Conservation (phyloP, 2,888 invertebrate genomes). For the Ichneumoninae sp. region DNA sequence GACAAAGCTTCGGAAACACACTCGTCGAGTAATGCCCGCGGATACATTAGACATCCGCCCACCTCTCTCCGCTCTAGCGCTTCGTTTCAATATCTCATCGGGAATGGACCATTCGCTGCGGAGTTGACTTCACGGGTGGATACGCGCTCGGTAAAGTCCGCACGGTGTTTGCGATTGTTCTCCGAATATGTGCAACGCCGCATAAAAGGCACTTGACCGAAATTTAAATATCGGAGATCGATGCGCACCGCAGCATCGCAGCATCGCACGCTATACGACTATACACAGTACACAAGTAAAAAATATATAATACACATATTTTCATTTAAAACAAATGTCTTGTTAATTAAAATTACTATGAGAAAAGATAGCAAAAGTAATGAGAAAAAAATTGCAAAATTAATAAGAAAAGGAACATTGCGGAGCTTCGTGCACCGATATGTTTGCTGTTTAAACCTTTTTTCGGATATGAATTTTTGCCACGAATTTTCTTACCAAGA, state of each 20-base stretch:
- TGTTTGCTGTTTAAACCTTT: too few relatives aligned
- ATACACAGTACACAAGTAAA: not conserved
- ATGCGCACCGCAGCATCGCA: constrained; percentile 2
- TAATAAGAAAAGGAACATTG: too few relatives aligned
- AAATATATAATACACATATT: not conserved
- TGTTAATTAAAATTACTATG: too few relatives aligned
- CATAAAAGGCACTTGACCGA: constrained; percentile 56
- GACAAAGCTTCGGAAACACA: constrained; percentile 7
- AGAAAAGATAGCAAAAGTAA: too few relatives aligned
- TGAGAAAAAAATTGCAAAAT: too few relatives aligned
- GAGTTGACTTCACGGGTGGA: constrained; percentile 21
- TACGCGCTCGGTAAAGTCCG: not conserved
- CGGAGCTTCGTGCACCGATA: too few relatives aligned
- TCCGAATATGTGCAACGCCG: constrained; percentile 37
- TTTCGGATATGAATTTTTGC: too few relatives aligned
- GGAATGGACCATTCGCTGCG: constrained; percentile 48
- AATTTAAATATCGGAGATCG: constrained; percentile 46
- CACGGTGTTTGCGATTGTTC: constrained; percentile 42
- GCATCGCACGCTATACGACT: not conserved
- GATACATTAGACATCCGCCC: constrained; percentile 54
- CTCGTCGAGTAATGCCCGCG: constrained; percentile 16
- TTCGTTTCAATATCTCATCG: constrained; percentile 61
- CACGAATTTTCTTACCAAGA: too few relatives aligned
- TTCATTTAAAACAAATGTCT: not conserved
- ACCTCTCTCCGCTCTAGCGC: constrained; percentile 11